Percentiles rank a stretch among this genome's conserved stretches.
These are phyloP conservation scores for Aporophyla nigra DNA, from an alignment of 2,888 invertebrate species.

Conservation along the genomic window DNA sequence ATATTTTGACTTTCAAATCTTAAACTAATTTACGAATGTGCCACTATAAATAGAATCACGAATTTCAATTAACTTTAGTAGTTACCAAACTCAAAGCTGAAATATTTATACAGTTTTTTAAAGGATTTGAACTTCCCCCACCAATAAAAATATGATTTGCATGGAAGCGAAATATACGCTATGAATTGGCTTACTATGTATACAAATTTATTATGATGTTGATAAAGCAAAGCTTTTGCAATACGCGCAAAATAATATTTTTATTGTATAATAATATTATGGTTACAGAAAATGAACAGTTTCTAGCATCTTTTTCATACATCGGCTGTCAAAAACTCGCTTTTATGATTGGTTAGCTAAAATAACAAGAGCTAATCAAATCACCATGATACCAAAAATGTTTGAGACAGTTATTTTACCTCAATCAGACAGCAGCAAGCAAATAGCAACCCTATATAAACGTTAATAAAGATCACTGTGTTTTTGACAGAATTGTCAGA, in stretches of 20 bases:
- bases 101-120: slow-evolving; percentile 8
- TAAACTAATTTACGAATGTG: not conserved
- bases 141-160: slow-evolving; percentile 66
- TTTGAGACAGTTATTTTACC: not conserved
- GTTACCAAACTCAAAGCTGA: not conserved
- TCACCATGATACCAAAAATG: not conserved
- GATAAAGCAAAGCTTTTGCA: slow-evolving; percentile 60
- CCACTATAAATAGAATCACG: not conserved
- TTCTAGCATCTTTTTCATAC: not conserved
- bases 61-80: slow-evolving; percentile 1
- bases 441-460: too few species aligned
- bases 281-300: slow-evolving; percentile 46
- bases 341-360: not conserved
- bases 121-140: too few species aligned
- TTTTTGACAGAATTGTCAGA: too few species aligned
- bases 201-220: slow-evolving; percentile 45
- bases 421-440: not conserved
- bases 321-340: not conserved
- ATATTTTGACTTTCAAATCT: not conserved
- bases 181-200: slow-evolving; percentile 73
- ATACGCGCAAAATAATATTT: slow-evolving; percentile 60
- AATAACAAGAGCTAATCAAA: not conserved
- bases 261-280: slow-evolving; percentile 52
- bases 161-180: slow-evolving; percentile 73
- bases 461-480: too few species aligned